A percentile compares a stretch with the other conserved stretches of the same genome.
phyloP scores from a whole-genome alignment of 2,113 vertebrate species.

The Crocuta crocuta region DNA sequence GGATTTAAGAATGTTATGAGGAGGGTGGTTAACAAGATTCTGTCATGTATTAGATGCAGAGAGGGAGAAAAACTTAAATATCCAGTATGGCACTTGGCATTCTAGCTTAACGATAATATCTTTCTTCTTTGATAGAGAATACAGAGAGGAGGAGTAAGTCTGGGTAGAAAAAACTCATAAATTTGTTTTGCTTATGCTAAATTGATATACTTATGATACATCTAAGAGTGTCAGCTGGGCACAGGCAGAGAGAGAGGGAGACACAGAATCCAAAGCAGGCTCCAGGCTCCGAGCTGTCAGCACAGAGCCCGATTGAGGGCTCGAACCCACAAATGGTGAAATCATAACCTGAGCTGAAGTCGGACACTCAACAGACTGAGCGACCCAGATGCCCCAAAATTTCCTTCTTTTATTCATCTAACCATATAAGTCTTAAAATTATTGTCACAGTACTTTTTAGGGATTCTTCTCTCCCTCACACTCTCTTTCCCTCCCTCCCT shows the following conservation, averaged over 20 bases:
- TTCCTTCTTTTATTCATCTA: slow-evolving; percentile 14
- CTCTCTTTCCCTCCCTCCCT: no score
- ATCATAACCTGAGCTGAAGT: no score
- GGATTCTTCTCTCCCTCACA: no score
- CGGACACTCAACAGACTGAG: no score
- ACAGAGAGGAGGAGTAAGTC: neutral
- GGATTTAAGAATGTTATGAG: neutral
- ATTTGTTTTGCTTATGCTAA: neutral
- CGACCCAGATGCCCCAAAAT: neutral
- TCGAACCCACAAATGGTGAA: no score
- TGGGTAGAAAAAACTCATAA: neutral
- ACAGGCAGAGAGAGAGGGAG: no score
- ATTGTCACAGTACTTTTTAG: neutral
- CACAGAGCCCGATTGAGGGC: no score
- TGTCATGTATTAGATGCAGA: neutral
- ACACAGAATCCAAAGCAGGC: no score
- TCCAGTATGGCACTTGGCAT: neutral
- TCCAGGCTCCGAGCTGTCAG: no score
- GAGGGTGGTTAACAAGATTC: neutral
- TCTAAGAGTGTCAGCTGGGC: neutral
- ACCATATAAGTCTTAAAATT: neutral
- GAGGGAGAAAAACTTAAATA: neutral
- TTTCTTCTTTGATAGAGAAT: neutral
- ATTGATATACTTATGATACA: neutral
- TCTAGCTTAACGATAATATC: neutral